These are phyloP conservation scores for Xerus rutilus DNA, from an alignment of 2,797 vertebrate species.

Conservation along the genomic window DNA sequence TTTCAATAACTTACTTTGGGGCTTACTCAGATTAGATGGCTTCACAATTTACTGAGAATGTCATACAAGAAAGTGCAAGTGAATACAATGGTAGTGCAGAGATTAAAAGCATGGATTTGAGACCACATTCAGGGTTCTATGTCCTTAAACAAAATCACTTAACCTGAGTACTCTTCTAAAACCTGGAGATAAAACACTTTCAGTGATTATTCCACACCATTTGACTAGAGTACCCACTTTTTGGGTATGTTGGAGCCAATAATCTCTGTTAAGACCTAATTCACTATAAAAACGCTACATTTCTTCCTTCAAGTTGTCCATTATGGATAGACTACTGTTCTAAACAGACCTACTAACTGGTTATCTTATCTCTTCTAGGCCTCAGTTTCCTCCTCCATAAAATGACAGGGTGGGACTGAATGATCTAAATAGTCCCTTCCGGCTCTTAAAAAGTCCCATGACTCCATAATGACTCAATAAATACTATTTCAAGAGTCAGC, in stretches of 20 bases:
- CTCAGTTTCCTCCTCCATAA: slow-evolving; percentile 77
- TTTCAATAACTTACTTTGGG: slow-evolving; percentile 33
- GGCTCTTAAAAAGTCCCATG: slow-evolving; percentile 72
- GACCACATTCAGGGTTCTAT: neutral
- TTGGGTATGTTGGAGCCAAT: neutral
- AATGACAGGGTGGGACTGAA: slow-evolving; percentile 68
- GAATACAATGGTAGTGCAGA: neutral
- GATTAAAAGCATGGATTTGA: slow-evolving; percentile 38
- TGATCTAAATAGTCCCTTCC: slow-evolving; percentile 73
- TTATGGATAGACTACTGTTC: neutral
- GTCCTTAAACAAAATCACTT: slow-evolving; percentile 36
- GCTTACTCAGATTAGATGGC: neutral
- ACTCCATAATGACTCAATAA: slow-evolving; percentile 77
- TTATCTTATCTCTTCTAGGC: slow-evolving; percentile 69
- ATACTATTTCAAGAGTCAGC: slow-evolving; percentile 64
- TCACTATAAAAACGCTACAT: neutral
- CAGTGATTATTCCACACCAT: slow-evolving; percentile 19
- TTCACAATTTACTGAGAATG: slow-evolving; percentile 37
- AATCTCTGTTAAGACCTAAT: slow-evolving; percentile 34
- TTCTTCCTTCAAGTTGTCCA: neutral
- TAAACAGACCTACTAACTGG: slow-evolving; percentile 41
- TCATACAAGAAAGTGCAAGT: slow-evolving; percentile 32
- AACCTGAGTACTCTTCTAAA: slow-evolving; percentile 1
- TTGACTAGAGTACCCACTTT: neutral
- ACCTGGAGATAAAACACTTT: neutral